Evolutionary conservation across 2,888 invertebrate species (phyloP), one percentile per base, ranked within the genome.

Genomic region (Tachina fera): DNA sequence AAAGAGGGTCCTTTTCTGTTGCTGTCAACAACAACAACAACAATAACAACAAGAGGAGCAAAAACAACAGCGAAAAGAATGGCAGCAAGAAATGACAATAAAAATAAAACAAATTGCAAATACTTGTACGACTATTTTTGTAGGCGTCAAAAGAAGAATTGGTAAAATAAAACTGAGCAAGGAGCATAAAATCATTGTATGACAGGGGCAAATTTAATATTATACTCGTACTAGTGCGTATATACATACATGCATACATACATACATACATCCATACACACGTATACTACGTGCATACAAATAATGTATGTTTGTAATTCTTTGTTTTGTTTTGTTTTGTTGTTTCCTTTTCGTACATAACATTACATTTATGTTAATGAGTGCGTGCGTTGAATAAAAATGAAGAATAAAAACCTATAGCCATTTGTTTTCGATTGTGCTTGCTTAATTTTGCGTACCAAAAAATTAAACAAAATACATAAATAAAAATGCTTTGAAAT

Each of bases 31-130:
- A 45, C 16, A 51, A 61, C 11, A 60, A 49, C 9, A 71, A 49
- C 31, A 53, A 71, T 14, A 65, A 22, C 8, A 65, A 19, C 43
- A 63, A 14, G 1, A 61, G 6, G 16, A 60, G 14, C 60, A 58
- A 41, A 6, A 68, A 67, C 9, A 14, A 39, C 13, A 68, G 56
- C 9, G 8, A 39, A n/a, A 63, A 19, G 6, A 72, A 65, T 14
- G 19, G 14, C 19, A 75, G 61, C 39, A 61, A 74, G 41, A 16
- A 67, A 47, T 41, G 16, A 51, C 58, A 80, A 67, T 80, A 70
- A 82, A 70, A 82, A 53, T 70, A 70, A 82, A 81, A 75, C 49
- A 81, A 82, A 82, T 81, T 81, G 75, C 75, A 70, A 82, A 75
- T 81, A 60, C 60, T 67, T 67, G 70, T 60, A 41, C 43, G 51